phyloP scores from a whole-genome alignment of 35 echinoderm and acorn worm genomes.

The Diadema setosum region DNA sequence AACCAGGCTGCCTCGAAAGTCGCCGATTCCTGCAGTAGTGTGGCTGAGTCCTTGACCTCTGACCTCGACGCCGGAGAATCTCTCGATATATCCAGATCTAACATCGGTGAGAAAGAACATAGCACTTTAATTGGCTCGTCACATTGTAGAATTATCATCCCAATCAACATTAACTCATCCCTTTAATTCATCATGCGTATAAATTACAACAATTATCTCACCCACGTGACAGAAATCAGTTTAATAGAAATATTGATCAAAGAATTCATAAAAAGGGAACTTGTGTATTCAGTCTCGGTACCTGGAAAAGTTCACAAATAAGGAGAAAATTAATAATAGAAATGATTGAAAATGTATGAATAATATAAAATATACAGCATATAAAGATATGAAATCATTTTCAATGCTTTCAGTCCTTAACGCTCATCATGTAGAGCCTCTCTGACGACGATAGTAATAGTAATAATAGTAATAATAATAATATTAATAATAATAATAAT shows the following conservation, averaged over 20 bases:
- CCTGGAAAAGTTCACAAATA: no score
- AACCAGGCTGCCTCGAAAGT: not conserved
- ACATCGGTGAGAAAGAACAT: not conserved
- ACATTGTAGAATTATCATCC: not conserved
- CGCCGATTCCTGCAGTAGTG: not conserved
- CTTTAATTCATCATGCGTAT: not conserved
- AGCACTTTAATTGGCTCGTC: not conserved
- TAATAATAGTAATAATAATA: no score
- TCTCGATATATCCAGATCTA: not conserved
- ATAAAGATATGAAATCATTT: no score
- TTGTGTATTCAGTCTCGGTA: not conserved
- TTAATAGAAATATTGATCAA: not conserved
- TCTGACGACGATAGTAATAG: no score
- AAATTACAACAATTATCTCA: not conserved
- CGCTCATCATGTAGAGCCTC: no score
- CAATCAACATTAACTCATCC: not conserved
- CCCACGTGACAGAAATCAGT: not conserved
- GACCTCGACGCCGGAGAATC: not conserved
- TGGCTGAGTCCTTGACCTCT: not conserved
- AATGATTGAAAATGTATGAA: no score
- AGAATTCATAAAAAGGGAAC: not conserved
- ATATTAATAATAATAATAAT: no score
- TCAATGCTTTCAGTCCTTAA: no score
- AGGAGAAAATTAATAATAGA: no score
- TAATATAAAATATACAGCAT: no score